These are phyloP conservation scores for Ornithoptera alexandrae DNA, from an alignment of 2,888 invertebrate species.

Conservation along the genomic window DNA sequence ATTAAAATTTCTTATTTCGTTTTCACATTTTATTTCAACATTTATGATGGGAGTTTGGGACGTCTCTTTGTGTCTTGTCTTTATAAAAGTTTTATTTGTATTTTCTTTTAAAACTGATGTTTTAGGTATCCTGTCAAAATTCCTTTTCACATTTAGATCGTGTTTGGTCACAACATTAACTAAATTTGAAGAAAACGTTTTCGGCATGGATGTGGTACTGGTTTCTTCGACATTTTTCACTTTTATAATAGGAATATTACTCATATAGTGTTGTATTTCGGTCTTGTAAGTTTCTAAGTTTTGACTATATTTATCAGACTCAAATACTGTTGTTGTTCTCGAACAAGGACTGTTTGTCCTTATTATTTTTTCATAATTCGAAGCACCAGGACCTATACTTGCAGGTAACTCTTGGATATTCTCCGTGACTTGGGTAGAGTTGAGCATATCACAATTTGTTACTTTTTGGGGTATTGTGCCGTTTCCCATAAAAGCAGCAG, in stretches of 20 bases:
- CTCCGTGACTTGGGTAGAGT: conserved; percentile 44
- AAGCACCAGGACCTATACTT: conserved; percentile 41
- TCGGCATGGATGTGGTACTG: conserved; percentile 43
- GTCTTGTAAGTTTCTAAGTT: conserved; percentile 46
- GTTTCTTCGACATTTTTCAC: conserved; percentile 66
- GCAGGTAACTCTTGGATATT: conserved; percentile 32
- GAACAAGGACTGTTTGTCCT: conserved; percentile 49
- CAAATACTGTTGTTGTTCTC: conserved; percentile 40
- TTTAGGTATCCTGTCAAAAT: conserved; percentile 58
- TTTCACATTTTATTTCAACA: conserved; percentile 53
- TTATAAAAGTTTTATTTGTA: conserved; percentile 46
- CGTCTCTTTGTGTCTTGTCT: conserved; percentile 53
- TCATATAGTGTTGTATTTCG: conserved; percentile 49
- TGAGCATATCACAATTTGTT: conserved; percentile 46
- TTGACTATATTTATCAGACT: conserved; percentile 50
- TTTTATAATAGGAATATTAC: conserved; percentile 62
- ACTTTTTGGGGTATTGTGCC: conserved; percentile 47
- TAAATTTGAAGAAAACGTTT: conserved; percentile 45
- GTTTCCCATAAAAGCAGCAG: conserved; percentile 67
- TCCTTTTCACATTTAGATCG: conserved; percentile 60
- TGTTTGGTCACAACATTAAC: conserved; percentile 49
- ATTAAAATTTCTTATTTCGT: conserved; percentile 68
- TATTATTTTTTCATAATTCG: conserved; percentile 55
- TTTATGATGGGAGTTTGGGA: conserved; percentile 43
- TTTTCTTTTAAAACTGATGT: conserved; percentile 61